Evolutionary conservation across 2,113 vertebrate species (phyloP).

Genomic region (Syngnathus typhle): DNA sequence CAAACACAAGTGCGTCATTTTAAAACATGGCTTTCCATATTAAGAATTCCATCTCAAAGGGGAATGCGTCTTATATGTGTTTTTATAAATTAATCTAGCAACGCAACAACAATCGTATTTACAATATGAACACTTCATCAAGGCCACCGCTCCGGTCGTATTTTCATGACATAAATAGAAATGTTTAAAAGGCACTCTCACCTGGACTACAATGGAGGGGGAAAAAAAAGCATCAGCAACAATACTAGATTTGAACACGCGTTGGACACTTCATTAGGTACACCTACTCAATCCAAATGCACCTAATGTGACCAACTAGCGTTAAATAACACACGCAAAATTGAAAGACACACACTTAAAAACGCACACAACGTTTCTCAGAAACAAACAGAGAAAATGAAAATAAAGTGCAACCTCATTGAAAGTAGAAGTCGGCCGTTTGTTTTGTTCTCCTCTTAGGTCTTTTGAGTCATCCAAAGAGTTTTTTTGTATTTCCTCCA

Average conservation of each 20-base stretch:
- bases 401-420: constrained; percentile 63
- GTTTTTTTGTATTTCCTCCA: background rate
- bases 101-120: constrained; percentile 48
- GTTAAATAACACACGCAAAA: constrained; percentile 27
- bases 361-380: constrained; percentile 10
- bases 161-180: constrained; percentile 8
- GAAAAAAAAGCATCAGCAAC: background rate
- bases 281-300: background rate
- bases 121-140: constrained; percentile 36
- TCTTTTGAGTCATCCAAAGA: background rate
- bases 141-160: constrained; percentile 24
- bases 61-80: constrained; percentile 4
- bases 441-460: constrained; percentile 7
- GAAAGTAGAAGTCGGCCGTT: constrained; percentile 33
- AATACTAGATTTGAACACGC: background rate
- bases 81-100: background rate
- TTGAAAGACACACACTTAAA: constrained; percentile 11
- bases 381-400: constrained; percentile 24
- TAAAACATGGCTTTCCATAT: background rate
- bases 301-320: background rate
- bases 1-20: constrained; percentile 11
- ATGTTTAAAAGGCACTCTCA: constrained; percentile 54
- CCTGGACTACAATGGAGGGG: constrained; percentile 8
- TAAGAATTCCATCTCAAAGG: background rate
- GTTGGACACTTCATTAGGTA: background rate